These are phyloP conservation scores for Pygoscelis adeliae DNA, from an alignment of 2,113 vertebrate genomes.

Conservation along the genomic window DNA sequence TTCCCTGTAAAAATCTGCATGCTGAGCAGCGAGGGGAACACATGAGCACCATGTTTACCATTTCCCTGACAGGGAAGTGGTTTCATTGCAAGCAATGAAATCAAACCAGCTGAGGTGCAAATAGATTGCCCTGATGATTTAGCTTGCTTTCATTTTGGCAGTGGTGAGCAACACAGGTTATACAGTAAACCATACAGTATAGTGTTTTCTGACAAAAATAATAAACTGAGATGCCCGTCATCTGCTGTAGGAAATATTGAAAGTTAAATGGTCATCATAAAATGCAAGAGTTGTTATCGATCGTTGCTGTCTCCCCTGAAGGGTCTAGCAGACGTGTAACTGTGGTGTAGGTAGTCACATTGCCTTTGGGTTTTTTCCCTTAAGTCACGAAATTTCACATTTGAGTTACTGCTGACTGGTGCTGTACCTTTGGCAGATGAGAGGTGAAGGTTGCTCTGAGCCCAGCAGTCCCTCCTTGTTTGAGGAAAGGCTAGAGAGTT, in stretches of 20 bases:
- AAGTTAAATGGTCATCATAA: background rate
- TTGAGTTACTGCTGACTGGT: background rate
- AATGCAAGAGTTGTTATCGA: background rate
- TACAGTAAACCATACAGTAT: background rate
- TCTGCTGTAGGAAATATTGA: background rate
- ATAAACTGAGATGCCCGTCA: background rate
- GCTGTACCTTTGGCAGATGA: background rate
- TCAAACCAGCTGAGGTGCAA: background rate
- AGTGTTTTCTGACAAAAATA: slow-evolving; percentile 21
- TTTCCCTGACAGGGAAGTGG: background rate
- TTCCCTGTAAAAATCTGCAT: background rate
- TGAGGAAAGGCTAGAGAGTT: background rate
- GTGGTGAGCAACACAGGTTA: background rate
- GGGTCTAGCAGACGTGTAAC: background rate
- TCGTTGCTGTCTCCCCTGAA: background rate
- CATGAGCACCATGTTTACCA: background rate
- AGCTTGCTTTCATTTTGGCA: background rate
- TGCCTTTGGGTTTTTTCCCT: background rate
- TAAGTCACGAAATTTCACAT: background rate
- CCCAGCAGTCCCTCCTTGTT: background rate
- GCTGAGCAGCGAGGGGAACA: background rate
- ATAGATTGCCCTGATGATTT: background rate
- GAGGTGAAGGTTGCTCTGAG: background rate
- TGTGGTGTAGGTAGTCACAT: background rate
- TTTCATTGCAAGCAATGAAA: background rate